phyloP scores from a whole-genome alignment of 2,888 invertebrate genomes.

The Unio delphinus region DNA sequence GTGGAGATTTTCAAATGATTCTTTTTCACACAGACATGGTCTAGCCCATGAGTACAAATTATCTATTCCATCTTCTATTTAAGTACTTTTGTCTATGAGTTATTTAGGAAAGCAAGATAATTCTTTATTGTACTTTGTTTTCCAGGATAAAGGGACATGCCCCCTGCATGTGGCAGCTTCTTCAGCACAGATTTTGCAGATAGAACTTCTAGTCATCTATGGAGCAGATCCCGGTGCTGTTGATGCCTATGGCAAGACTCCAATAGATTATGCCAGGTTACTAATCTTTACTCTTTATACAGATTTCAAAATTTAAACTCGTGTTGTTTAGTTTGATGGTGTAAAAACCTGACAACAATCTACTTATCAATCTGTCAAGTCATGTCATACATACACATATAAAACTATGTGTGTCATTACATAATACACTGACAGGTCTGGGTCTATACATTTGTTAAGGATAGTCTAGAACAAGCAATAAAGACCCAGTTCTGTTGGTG shows the following conservation, averaged over 20 bases:
- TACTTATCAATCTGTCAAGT: no score
- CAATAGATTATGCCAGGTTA: conserved; percentile 71
- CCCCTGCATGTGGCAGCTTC: conserved; percentile 96
- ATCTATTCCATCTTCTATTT: no score
- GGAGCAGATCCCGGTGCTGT: conserved; percentile 92
- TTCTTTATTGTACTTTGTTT: conserved; percentile 20
- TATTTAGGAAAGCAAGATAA: background rate
- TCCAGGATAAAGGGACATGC: conserved; percentile 89
- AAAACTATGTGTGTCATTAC: no score
- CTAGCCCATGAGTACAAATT: no score
- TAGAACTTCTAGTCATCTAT: conserved; percentile 92
- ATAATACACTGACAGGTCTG: no score
- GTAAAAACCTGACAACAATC: no score
- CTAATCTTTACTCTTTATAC: conserved; percentile 6
- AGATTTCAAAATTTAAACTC: background rate
- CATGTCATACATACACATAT: no score
- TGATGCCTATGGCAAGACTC: conserved; percentile 76
- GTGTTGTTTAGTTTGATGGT: background rate
- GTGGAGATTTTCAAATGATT: background rate
- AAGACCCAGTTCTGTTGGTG: no score
- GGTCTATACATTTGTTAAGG: no score
- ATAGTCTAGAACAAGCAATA: no score
- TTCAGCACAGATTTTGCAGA: conserved; percentile 91
- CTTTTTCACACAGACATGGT: background rate
- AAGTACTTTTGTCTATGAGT: no score